These are phyloP conservation scores for Choristoneura rosaceana DNA, from an alignment of 2,888 invertebrate genomes.

Conservation along the genomic window DNA sequence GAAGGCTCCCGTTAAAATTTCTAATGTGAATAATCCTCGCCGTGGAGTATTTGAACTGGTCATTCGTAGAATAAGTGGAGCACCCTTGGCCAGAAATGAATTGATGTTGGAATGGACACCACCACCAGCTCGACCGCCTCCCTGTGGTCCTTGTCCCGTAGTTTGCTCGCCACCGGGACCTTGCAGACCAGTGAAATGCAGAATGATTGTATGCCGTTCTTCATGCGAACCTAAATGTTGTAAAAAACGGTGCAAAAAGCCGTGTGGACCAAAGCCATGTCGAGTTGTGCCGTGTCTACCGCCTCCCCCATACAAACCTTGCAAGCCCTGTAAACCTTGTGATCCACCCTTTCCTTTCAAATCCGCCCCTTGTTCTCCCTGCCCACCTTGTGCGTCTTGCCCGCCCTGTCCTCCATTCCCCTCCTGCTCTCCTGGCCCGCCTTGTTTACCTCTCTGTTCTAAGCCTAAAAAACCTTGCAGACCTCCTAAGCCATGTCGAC, in stretches of 20 bases:
- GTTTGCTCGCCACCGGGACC: slow-evolving; percentile 49
- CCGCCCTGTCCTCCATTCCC: background rate
- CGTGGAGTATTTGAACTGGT: slow-evolving; percentile 79
- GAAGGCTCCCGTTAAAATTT: slow-evolving; percentile 69
- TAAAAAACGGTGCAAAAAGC: slow-evolving; percentile 55
- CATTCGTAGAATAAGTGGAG: slow-evolving; percentile 71
- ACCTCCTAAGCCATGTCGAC: slow-evolving; percentile 18
- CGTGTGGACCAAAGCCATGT: slow-evolving; percentile 55
- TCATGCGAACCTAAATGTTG: slow-evolving; percentile 58
- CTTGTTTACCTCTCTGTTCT: background rate
- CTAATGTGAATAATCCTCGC: slow-evolving; percentile 69
- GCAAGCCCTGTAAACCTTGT: slow-evolving; percentile 26
- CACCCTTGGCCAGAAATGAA: slow-evolving; percentile 76
- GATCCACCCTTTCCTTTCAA: slow-evolving; percentile 28
- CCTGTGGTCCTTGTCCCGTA: slow-evolving; percentile 56
- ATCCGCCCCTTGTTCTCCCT: slow-evolving; percentile 17
- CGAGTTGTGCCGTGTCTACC: slow-evolving; percentile 39
- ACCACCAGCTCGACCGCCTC: slow-evolving; percentile 61
- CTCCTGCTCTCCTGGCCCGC: slow-evolving; percentile 13
- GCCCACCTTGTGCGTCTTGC: slow-evolving; percentile 9
- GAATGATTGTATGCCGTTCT: slow-evolving; percentile 61
- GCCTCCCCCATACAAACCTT: slow-evolving; percentile 40
- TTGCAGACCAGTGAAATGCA: slow-evolving; percentile 64
- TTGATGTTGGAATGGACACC: slow-evolving; percentile 81
- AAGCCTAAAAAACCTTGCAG: slow-evolving; percentile 21